Evolutionary conservation across 2,888 invertebrate species (phyloP).

Genomic region (Rhogogaster chlorosoma): DNA sequence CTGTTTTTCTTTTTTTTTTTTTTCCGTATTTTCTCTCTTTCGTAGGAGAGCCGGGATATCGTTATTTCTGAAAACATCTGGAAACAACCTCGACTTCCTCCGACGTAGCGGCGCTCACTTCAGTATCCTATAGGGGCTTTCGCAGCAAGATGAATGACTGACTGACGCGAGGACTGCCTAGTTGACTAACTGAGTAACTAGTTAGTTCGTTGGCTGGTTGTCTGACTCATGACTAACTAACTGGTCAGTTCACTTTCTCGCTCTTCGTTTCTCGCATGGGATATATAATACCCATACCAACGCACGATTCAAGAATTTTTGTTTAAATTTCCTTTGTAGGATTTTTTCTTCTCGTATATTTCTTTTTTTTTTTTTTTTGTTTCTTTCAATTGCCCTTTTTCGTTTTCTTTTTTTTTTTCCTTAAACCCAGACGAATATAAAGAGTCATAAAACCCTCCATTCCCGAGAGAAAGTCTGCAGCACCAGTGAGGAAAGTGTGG

Average conservation of each 20-base stretch:
- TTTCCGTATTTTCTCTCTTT: neutral
- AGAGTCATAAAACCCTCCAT: constrained; percentile 48
- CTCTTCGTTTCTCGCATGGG: neutral
- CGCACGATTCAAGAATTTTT: neutral
- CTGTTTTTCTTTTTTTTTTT: constrained; percentile 1
- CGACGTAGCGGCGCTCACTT: constrained; percentile 19
- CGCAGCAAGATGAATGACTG: constrained; percentile 1
- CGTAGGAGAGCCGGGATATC: constrained; percentile 54
- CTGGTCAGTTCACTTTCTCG: constrained; percentile 24
- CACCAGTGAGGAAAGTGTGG: constrained; percentile 56
- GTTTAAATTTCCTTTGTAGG: neutral
- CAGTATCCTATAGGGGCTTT: constrained; percentile 25
- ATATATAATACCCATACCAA: neutral
- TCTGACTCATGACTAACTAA: neutral
- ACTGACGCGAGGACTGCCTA: neutral
- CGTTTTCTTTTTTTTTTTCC: neutral
- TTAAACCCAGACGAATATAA: constrained; percentile 44
- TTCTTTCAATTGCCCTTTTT: neutral
- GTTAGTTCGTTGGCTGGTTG: neutral
- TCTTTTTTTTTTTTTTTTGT: neutral
- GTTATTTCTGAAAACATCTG: constrained; percentile 69
- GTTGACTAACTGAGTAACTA: constrained; percentile 12
- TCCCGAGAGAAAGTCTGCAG: constrained; percentile 43
- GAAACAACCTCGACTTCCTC: constrained; percentile 56
- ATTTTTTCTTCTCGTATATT: neutral